These are phyloP conservation scores for Pristionchus entomophagus DNA, from an alignment of 2,888 invertebrate genomes.

Conservation along the genomic window DNA sequence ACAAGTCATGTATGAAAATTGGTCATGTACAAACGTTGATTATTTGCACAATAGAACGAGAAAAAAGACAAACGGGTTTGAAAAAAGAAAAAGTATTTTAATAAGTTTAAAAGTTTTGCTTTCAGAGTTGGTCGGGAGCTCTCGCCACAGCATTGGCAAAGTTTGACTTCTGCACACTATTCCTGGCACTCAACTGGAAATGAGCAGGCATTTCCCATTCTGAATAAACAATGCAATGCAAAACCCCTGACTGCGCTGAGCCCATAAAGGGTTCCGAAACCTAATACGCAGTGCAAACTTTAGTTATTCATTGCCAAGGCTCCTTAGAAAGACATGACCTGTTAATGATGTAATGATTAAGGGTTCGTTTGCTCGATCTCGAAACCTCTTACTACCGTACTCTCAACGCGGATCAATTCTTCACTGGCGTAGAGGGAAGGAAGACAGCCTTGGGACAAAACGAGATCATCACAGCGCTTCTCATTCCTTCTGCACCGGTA, in stretches of 20 bases:
- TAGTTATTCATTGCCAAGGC: too few relatives aligned
- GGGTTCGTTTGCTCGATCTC: background rate
- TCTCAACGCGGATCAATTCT: background rate
- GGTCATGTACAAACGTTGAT: too few relatives aligned
- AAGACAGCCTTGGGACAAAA: background rate
- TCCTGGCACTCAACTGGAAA: constrained; percentile 39
- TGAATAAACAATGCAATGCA: background rate
- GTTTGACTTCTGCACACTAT: constrained; percentile 26
- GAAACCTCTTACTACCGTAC: background rate
- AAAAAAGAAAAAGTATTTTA: background rate
- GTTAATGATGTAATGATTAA: too few relatives aligned
- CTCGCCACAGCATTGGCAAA: background rate
- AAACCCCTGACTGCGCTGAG: background rate
- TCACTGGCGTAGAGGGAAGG: background rate
- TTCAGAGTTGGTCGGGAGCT: constrained; percentile 46
- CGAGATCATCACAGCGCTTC: background rate
- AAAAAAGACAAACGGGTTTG: too few relatives aligned
- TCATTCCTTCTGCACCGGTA: background rate
- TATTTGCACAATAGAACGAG: too few relatives aligned
- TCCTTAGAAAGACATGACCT: too few relatives aligned
- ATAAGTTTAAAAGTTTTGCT: too few relatives aligned
- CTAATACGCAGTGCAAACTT: too few relatives aligned
- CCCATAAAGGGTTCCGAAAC: background rate
- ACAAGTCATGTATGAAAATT: too few relatives aligned
- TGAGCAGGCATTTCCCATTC: background rate